Evolutionary conservation across 2,888 invertebrate species (phyloP).

Genomic region (Venustoraphidia nigricollis): DNA sequence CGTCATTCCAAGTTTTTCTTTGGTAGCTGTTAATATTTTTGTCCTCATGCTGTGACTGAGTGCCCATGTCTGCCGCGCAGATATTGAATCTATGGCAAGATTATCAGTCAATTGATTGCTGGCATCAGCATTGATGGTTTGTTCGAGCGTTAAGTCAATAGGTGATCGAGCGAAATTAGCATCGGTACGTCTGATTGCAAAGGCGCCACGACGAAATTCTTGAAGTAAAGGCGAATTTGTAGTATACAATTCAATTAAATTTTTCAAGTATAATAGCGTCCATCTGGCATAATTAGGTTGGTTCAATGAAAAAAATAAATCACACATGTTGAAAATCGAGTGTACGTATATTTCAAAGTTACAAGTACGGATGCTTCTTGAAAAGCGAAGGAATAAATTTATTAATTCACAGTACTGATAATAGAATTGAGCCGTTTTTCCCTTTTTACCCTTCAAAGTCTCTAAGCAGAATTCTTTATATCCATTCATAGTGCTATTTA

Average conservation of each 20-base stretch:
- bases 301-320: slow-evolving; percentile 14
- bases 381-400: too few species aligned
- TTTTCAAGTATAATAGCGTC: slow-evolving; percentile 3
- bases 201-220: slow-evolving; percentile 7
- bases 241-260: slow-evolving; percentile 7
- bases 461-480: slow-evolving; percentile 12
- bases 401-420: background rate
- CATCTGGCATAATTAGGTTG: slow-evolving; percentile 13
- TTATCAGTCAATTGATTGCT: slow-evolving; percentile 3
- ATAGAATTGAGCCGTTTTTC: slow-evolving; percentile 13
- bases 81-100: slow-evolving; percentile 6
- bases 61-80: slow-evolving; percentile 7
- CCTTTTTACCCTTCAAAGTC: slow-evolving; percentile 10
- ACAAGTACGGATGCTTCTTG: too few species aligned
- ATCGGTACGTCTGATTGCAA: slow-evolving; percentile 8
- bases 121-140: too few species aligned
- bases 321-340: too few species aligned
- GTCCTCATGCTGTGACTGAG: slow-evolving; percentile 6
- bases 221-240: slow-evolving; percentile 7
- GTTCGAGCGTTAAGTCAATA: slow-evolving; percentile 9
- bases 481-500: slow-evolving; percentile 10
- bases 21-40: slow-evolving; percentile 2
- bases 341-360: too few species aligned
- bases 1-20: slow-evolving; percentile 6
- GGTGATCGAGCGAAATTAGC: slow-evolving; percentile 8